phyloP scores from a whole-genome alignment of 2,113 vertebrate genomes.

The Panthera tigris region DNA sequence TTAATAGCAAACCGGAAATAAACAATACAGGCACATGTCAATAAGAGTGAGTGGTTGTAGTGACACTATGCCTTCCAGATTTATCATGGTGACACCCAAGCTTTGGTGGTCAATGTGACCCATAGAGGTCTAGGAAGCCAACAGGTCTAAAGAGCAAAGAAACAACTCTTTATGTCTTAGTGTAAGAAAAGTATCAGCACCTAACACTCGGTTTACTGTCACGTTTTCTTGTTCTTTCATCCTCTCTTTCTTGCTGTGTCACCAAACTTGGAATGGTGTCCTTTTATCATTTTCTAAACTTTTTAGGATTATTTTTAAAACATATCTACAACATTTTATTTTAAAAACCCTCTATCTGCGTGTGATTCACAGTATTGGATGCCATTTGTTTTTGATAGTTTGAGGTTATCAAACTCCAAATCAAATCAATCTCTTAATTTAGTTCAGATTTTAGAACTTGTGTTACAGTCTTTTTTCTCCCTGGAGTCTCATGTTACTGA shows the following conservation, averaged over 20 bases:
- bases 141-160: not conserved
- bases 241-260: not conserved
- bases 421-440: not conserved
- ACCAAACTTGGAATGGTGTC: not conserved
- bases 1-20: not conserved
- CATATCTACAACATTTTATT: not conserved
- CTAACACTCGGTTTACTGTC: not conserved
- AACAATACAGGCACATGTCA: not conserved
- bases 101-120: not conserved
- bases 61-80: not conserved
- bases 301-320: not conserved
- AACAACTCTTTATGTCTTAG: not conserved
- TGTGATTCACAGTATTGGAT: not conserved
- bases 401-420: not conserved
- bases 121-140: not conserved
- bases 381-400: not conserved
- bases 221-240: not conserved
- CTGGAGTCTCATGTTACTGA: not conserved
- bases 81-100: not conserved
- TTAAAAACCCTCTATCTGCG: not conserved
- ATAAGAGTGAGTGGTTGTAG: not conserved
- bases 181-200: not conserved
- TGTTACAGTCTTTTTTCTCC: too few species aligned
- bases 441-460: not conserved
- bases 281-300: not conserved